These are phyloP conservation scores for Tetramorium simillimum DNA, from an alignment of 1,140 invertebrate genomes.

Conservation along the genomic window DNA sequence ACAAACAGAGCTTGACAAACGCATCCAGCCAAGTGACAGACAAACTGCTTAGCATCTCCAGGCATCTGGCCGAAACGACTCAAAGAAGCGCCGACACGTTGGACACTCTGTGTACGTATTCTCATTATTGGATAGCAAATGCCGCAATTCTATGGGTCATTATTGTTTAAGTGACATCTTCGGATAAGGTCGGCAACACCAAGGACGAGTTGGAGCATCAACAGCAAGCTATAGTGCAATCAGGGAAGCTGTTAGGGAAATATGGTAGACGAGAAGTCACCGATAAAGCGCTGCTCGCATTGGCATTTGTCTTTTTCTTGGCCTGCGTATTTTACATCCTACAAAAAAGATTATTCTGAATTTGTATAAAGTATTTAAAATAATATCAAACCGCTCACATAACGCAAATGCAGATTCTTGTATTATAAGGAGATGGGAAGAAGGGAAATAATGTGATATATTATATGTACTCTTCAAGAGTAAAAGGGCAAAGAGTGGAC, in stretches of 20 bases:
- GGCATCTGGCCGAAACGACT: constrained; percentile 94
- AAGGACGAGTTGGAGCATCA: constrained; percentile 94
- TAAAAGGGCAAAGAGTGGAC: not conserved
- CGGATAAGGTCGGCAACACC: constrained; percentile 88
- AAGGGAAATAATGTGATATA: constrained; percentile 23
- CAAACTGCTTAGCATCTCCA: constrained; percentile 92
- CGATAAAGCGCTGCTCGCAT: constrained; percentile 95
- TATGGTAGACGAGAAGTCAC: constrained; percentile 97
- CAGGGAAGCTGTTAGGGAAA: constrained; percentile 96
- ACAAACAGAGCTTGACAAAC: constrained; percentile 88
- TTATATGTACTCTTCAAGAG: not conserved
- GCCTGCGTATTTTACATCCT: constrained; percentile 96
- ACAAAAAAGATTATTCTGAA: constrained; percentile 94
- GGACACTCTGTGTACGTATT: constrained; percentile 89
- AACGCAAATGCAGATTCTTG: constrained; percentile 10
- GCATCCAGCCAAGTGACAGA: constrained; percentile 92
- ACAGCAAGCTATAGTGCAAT: constrained; percentile 94
- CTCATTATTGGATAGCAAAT: constrained; percentile 24
- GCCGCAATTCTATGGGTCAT: constrained; percentile 4
- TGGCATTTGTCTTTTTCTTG: constrained; percentile 97
- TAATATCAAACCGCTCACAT: not conserved
- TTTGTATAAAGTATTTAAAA: not conserved
- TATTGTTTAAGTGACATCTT: constrained; percentile 83
- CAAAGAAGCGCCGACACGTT: constrained; percentile 94
- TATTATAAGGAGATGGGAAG: not conserved